These are phyloP conservation scores for Macropis europaea DNA, from an alignment of 2,888 invertebrate genomes.

Conservation along the genomic window DNA sequence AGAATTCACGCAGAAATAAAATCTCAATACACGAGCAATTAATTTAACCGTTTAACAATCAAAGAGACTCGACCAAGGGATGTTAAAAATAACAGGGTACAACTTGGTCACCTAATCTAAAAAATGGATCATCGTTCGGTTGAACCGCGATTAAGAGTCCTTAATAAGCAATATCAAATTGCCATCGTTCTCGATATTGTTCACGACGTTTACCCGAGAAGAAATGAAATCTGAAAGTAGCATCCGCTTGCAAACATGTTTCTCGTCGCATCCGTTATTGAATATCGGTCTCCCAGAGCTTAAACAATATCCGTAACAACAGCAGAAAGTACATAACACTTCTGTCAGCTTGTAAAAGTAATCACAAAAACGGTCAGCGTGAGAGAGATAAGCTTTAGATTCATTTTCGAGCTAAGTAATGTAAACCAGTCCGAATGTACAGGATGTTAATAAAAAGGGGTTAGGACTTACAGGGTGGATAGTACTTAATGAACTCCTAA, in stretches of 20 bases:
- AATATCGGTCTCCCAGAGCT: background rate
- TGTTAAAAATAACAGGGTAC: constrained; percentile 34
- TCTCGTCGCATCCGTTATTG: background rate
- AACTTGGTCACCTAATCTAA: constrained; percentile 52
- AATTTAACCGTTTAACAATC: constrained; percentile 45
- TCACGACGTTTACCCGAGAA: background rate
- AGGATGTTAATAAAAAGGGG: too few relatives aligned
- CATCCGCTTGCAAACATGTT: background rate
- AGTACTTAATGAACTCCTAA: too few relatives aligned
- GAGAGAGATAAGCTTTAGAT: too few relatives aligned
- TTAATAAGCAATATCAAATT: constrained; percentile 2
- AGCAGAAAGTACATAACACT: constrained; percentile 8
- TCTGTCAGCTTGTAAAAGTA: background rate
- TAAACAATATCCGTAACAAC: background rate
- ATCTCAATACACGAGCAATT: constrained; percentile 27
- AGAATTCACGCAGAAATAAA: constrained; percentile 46
- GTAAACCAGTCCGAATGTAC: too few relatives aligned
- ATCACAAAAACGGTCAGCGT: background rate
- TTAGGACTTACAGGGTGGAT: too few relatives aligned
- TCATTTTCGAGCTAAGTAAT: too few relatives aligned
- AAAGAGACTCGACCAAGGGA: constrained; percentile 10
- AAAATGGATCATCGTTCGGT: constrained; percentile 22
- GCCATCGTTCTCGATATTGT: background rate
- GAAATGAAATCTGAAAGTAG: constrained; percentile 21
- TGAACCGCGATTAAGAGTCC: constrained; percentile 21